A percentile compares a stretch with the other conserved stretches of the same genome.
Evolutionary conservation across 2,113 vertebrate genomes (phyloP).

Genomic region (Nestor notabilis): DNA sequence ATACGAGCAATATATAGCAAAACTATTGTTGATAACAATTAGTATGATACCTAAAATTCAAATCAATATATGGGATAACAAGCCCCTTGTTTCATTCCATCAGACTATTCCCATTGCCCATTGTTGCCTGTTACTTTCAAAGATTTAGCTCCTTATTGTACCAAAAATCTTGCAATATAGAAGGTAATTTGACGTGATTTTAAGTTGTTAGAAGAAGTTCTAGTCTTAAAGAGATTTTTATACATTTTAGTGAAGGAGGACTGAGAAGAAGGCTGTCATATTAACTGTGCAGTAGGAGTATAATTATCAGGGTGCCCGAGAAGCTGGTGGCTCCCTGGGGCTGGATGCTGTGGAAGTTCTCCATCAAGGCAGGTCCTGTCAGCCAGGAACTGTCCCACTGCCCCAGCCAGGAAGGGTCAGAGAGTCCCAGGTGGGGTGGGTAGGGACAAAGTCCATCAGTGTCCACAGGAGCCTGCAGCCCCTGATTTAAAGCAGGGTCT

Average conservation of each 20-base stretch:
- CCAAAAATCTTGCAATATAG: background rate
- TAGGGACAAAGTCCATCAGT: background rate
- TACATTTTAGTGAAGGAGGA: background rate
- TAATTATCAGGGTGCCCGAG: background rate
- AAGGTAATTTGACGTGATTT: background rate
- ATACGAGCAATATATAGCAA: background rate
- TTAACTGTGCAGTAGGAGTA: background rate
- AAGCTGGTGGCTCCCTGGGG: background rate
- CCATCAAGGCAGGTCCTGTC: background rate
- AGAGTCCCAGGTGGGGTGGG: rapidly evolving
- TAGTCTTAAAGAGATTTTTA: background rate
- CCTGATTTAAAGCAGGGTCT: background rate
- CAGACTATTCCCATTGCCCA: background rate
- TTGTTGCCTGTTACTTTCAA: background rate
- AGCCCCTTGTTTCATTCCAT: background rate
- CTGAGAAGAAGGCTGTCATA: background rate
- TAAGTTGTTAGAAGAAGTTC: background rate
- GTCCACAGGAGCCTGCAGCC: background rate
- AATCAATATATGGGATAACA: background rate
- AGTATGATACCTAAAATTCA: background rate
- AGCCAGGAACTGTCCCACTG: rapidly evolving
- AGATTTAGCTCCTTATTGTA: background rate
- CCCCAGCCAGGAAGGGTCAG: background rate
- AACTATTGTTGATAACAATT: background rate
- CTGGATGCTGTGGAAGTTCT: rapidly evolving